Base-by-base conservation (phyloP, 2,797 vertebrate genomes). In the Poeciliopsis presidionis region DNA sequence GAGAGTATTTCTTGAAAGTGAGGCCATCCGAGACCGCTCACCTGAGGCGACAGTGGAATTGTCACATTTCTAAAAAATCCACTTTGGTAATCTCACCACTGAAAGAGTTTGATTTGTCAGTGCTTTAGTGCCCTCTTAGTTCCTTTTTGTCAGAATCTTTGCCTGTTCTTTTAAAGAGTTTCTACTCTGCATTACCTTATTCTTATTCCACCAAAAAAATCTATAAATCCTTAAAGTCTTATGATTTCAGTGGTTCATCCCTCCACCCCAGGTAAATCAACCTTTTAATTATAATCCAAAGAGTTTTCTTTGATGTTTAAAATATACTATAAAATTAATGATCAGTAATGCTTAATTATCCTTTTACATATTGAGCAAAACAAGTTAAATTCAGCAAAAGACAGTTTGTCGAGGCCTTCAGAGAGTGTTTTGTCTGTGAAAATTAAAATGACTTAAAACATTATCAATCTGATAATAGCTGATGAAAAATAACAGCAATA, bases 11-110 rank as follows among this genome's bases (percentile, higher is more conserved):
- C 57, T 20, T 9, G 14, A 8, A 82, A 75, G 43, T 67, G 20
- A 65, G 76, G 73, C 51, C 33, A 55, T 84, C 84, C 80, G 74
- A 71, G 45, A 80, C 74, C 41, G 45, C 80, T 87, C 43, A 82
- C 89, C 88, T 81, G 55, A 36, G 89, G 90, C 88, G 82, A 84
- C 78, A 90, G 88, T 91, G 87, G 84, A 81, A 84, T 67, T 90
- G 84, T 90, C 87, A 82, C 80, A 83, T 84, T 87, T 88, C 73
- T 81, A 83, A 84, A 33, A 84, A 51, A 73, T 89, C 77, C 39
- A 69, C 86, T 89, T 87, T 79, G 73, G 76, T 78, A 85, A 90
- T 51, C 49, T 51, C 49, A 7, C 49, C 49, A 51, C 7, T 22
- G 49, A 51, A 51, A 51, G 18, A 22, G 49, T 51, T 51, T 51